Base-by-base conservation (phyloP, 2,888 invertebrate species). In the Lasioglossum morio region DNA sequence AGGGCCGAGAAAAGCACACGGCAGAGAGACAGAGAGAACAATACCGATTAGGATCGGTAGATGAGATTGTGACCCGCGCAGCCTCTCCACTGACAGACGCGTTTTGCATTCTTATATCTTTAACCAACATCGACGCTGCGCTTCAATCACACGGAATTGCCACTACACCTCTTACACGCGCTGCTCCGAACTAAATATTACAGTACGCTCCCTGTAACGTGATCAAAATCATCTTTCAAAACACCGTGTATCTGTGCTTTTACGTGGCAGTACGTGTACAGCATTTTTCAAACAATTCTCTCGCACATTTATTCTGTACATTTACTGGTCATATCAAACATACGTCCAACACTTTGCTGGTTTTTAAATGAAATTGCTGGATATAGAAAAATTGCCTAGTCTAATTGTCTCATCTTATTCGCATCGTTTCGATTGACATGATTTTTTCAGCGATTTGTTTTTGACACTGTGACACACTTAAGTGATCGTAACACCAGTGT, bases 41-140 rank as follows among this genome's bases (percentile, higher is more conserved):
- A 78, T 85, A 92, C 91, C 91, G 92, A 92, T 93, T 94, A 89
- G 90, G 91, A 94, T 93, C 93, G 85, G 91, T 93, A 94, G 94
- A 94, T 94, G 94, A 93, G 94, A 94, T 94, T 94, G 94, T 94
- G 92, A 93, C 92, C 93, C 94, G 93, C 93, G 92, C 92, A 89
- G 92, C 88, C 91, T 92, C 85, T 90, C 91, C 91, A 93, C 91
- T 87, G 89, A 46, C 91, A 94, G 90, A 93, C 94, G 94, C 93
- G 93, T 92, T 91, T 77, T 48, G 77, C 77, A 77, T 70, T 76
- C 63, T 75, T 60, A 66, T 79, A 80, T 80, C 83, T 80, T 66
- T 40, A 46, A 72, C 46, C 60, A 34, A 43, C 37, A 14, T 37
- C 43, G 34, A 81, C 30, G 43, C n/a, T 60, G 34, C 43, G 69